Percentiles rank a stretch among this genome's conserved stretches.
Evolutionary conservation across 2,113 vertebrate species (phyloP).

Genomic region (Asarcornis scutulata): DNA sequence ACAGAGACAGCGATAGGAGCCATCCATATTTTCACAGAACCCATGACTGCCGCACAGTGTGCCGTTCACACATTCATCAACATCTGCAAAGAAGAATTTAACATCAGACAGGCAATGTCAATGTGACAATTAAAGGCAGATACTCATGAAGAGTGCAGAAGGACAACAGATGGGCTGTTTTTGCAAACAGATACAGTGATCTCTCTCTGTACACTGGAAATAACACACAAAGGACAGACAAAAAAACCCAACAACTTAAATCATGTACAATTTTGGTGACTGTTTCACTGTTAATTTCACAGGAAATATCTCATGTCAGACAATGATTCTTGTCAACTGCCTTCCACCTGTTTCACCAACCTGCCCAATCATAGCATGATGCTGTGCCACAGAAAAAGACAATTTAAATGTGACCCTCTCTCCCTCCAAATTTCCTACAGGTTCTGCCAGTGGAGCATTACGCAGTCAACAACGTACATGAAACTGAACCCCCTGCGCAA

Average conservation of each 20-base stretch:
- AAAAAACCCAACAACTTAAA: not conserved
- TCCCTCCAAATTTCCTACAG: not conserved
- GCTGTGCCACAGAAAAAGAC: not conserved
- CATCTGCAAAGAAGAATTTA: constrained; percentile 81
- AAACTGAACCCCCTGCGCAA: not conserved
- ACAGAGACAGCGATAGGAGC: constrained; percentile 92
- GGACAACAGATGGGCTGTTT: not conserved
- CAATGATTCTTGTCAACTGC: not conserved
- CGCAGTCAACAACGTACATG: not conserved
- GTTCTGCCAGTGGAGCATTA: not conserved
- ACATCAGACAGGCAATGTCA: constrained; percentile 40
- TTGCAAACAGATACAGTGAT: not conserved
- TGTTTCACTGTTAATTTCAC: not conserved
- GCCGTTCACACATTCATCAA: constrained; percentile 91
- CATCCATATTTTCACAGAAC: constrained; percentile 92
- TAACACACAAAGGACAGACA: not conserved
- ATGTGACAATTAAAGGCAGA: not conserved
- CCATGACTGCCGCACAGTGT: constrained; percentile 87
- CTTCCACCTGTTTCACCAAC: not conserved
- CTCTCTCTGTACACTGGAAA: not conserved
- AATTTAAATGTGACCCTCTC: not conserved
- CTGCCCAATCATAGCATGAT: not conserved
- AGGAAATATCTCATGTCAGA: not conserved
- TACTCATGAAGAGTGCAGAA: not conserved
- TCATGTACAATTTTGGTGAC: not conserved